Base-by-base conservation (phyloP, 1,140 invertebrate species). In the Trichoplusia ni region DNA sequence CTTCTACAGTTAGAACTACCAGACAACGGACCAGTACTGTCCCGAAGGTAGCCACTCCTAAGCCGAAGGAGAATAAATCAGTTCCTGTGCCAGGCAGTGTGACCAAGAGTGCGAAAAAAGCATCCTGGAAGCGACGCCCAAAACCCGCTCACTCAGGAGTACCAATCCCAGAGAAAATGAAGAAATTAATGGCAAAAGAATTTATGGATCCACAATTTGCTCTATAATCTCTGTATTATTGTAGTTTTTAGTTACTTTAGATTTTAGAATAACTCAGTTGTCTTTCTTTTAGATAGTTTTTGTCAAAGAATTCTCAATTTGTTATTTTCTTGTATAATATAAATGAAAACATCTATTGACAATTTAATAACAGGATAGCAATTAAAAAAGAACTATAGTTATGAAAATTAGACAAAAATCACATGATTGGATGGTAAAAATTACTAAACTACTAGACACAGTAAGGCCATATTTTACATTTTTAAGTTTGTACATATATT, bases 111-210 rank as follows among this genome's bases (percentile, higher is more conserved):
- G 77, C 63, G 4, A 86, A 86, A 58, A 88, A 88, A 40, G 40
- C 42, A 1, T 56, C 76, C 0, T 84, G 81, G 78, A 87, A 87
- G 14, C 68, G 78, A 4, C 76, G 80, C 2, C 87, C 82, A 0
- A 82, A 82, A 37, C 79, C 84, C 14, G 87, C 87, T 0, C 87
- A 90, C 42, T 90, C 87, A 7, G 87, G 87, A 5, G 87, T 90
- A 0, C 85, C 87, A 4, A 79, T 86, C 0, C 87, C 87, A 4
- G 85, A 87, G 19, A 90, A 90, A 68, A 84, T 90, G 79, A 86
- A 76, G 35, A 82, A 73, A 54, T 47, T 87, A 7, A 47, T 82
- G 2, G 70, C 77, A 27, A 79, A 79, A 67, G 74, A 79, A 13
- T 53, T 84, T 3, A 44, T 77, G 35, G 72, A 82, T 29, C 64